phyloP scores from a whole-genome alignment of 2,888 invertebrate genomes.

The Bursaphelenchus okinawaensis region DNA sequence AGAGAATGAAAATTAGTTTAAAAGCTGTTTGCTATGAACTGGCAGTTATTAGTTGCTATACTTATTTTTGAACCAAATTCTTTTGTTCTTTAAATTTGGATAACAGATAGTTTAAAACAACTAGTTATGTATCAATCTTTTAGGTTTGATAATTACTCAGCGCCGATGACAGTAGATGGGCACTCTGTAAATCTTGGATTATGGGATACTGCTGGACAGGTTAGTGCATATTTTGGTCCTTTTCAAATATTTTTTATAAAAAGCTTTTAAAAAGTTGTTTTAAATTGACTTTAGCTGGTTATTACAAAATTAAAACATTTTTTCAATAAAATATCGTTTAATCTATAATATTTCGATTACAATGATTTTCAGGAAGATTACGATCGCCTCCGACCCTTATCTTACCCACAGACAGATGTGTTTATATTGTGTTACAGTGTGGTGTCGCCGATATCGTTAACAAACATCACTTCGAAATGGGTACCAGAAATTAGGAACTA shows the following conservation, averaged over 20 bases:
- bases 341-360: not conserved
- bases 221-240: conserved; percentile 63
- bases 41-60: not conserved
- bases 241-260: not conserved
- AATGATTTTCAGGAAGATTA: conserved; percentile 63
- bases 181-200: conserved; percentile 90
- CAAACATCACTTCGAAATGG: conserved; percentile 99
- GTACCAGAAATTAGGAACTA: conserved; percentile 99
- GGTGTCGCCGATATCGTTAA: conserved; percentile 96
- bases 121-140: no score
- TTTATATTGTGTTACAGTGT: conserved; percentile 99
- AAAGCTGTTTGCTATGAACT: no score
- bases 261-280: not conserved
- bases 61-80: not conserved
- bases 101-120: conserved; percentile 3
- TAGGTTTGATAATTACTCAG: conserved; percentile 97
- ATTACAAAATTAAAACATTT: not conserved
- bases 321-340: not conserved
- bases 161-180: conserved; percentile 95
- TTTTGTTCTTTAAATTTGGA: conserved; percentile 1
- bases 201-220: conserved; percentile 95
- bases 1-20: no score
- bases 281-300: not conserved
- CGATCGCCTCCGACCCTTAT: conserved; percentile 86
- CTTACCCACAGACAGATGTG: conserved; percentile 96